These are phyloP conservation scores for Synanthedon tipuliformis DNA, from an alignment of 2,888 invertebrate species.

Conservation along the genomic window DNA sequence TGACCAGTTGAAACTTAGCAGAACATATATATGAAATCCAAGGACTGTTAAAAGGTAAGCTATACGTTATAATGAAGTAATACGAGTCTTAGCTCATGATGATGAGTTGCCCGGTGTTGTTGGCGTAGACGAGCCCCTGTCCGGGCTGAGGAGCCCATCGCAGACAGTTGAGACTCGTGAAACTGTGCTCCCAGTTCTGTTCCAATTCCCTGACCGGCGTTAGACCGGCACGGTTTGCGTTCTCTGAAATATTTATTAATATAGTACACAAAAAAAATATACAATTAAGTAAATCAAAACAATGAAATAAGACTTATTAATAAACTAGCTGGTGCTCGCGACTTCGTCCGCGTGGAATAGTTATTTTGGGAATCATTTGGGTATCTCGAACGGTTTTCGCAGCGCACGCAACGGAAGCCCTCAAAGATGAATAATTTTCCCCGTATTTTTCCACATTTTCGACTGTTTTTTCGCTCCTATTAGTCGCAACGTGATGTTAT, in stretches of 20 bases:
- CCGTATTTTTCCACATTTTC: no score
- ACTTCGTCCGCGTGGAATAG: no score
- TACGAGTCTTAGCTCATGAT: constrained; percentile 68
- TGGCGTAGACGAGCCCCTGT: constrained; percentile 87
- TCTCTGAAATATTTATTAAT: constrained; percentile 19
- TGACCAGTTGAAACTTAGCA: background rate
- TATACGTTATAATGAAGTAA: background rate
- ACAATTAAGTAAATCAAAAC: no score
- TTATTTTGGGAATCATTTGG: no score
- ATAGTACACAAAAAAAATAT: no score
- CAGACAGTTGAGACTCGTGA: constrained; percentile 84
- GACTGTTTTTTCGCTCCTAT: no score
- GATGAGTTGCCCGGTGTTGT: constrained; percentile 84
- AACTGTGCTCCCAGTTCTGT: constrained; percentile 73
- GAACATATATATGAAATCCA: background rate
- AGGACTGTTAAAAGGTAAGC: background rate
- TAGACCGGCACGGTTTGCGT: constrained; percentile 45
- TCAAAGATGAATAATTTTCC: no score
- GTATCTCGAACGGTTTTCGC: no score
- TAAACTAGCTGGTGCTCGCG: no score
- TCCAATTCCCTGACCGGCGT: constrained; percentile 74
- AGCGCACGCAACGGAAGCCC: no score
- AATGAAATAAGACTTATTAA: no score
- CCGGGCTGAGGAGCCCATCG: constrained; percentile 87
- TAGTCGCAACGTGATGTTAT: no score